Evolutionary conservation across 2,113 vertebrate genomes (phyloP).

Genomic region (Promerops cafer): DNA sequence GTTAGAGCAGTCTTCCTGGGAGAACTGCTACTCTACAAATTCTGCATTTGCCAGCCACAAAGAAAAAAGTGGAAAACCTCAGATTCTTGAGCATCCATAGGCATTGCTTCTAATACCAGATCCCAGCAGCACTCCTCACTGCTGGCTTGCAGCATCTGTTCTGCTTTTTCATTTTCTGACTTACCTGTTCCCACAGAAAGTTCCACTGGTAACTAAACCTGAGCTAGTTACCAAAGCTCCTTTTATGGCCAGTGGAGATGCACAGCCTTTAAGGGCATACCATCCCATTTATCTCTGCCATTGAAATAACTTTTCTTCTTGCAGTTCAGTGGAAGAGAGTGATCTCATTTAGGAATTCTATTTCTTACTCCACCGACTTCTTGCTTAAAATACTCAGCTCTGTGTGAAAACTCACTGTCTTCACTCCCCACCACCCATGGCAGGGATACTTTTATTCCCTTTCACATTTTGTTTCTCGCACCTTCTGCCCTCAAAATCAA

Average conservation of each 20-base stretch:
- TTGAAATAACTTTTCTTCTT: slow-evolving; percentile 1
- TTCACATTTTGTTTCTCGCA: slow-evolving; percentile 24
- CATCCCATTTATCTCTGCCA: background rate
- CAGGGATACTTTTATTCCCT: slow-evolving; percentile 15
- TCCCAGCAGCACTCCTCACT: background rate
- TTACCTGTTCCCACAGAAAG: background rate
- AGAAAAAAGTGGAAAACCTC: background rate
- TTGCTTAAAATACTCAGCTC: slow-evolving; percentile 59
- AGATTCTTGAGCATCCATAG: background rate
- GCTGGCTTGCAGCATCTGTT: background rate
- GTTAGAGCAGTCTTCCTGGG: background rate
- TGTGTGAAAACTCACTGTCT: slow-evolving; percentile 51
- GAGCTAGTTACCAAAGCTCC: background rate
- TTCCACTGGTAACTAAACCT: background rate
- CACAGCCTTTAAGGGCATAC: background rate
- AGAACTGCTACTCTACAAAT: background rate
- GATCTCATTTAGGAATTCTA: slow-evolving; percentile 61
- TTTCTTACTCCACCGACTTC: slow-evolving; percentile 63
- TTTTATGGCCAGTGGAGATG: background rate
- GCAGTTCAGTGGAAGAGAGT: slow-evolving; percentile 26
- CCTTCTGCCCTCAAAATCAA: slow-evolving; percentile 24
- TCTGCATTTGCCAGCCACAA: background rate
- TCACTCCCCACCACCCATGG: slow-evolving; percentile 8
- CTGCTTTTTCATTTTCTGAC: background rate
- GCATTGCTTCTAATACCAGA: background rate